Percentiles rank a stretch among this genome's conserved stretches.
These are phyloP conservation scores for Drosophila serrata DNA, from an alignment of 1,140 invertebrate genomes.

Conservation along the genomic window DNA sequence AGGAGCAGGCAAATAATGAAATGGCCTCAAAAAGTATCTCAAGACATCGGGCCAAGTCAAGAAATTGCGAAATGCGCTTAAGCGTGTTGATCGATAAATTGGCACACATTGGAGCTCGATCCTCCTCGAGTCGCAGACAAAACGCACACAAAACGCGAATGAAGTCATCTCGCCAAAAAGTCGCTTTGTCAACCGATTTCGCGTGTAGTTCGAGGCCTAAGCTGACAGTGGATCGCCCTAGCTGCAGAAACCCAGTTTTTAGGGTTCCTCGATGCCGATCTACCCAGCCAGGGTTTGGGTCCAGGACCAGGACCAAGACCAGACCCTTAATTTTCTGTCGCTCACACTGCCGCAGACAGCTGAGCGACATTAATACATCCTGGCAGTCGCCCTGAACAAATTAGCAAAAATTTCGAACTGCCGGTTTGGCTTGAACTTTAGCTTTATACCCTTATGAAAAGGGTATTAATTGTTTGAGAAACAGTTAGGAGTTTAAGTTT, in stretches of 20 bases:
- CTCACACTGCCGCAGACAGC: slow-evolving; percentile 57
- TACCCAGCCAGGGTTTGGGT: slow-evolving; percentile 2
- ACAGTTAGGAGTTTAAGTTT: fast-evolving
- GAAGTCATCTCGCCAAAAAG: slow-evolving; percentile 72
- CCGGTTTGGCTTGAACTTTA: slow-evolving; percentile 45
- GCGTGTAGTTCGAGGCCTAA: slow-evolving; percentile 74
- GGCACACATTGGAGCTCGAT: slow-evolving; percentile 57
- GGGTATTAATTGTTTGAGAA: neutral
- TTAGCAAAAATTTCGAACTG: slow-evolving; percentile 64
- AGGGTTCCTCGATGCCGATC: slow-evolving; percentile 17
- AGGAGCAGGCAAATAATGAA: slow-evolving; percentile 56
- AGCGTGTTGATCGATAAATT: slow-evolving; percentile 83
- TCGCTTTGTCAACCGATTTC: slow-evolving; percentile 80
- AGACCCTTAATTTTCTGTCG: slow-evolving; percentile 41
- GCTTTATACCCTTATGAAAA: neutral
- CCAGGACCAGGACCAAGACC: neutral
- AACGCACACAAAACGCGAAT: slow-evolving; percentile 76
- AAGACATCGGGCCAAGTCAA: slow-evolving; percentile 21
- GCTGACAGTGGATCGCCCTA: slow-evolving; percentile 75
- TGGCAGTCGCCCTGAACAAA: slow-evolving; percentile 77
- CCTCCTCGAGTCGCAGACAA: slow-evolving; percentile 39
- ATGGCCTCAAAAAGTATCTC: slow-evolving; percentile 63
- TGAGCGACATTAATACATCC: slow-evolving; percentile 79
- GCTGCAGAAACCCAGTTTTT: slow-evolving; percentile 36
- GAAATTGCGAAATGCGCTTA: slow-evolving; percentile 71